Base-by-base conservation (phyloP, 2,113 vertebrate genomes). In the Elgaria multicarinata region DNA sequence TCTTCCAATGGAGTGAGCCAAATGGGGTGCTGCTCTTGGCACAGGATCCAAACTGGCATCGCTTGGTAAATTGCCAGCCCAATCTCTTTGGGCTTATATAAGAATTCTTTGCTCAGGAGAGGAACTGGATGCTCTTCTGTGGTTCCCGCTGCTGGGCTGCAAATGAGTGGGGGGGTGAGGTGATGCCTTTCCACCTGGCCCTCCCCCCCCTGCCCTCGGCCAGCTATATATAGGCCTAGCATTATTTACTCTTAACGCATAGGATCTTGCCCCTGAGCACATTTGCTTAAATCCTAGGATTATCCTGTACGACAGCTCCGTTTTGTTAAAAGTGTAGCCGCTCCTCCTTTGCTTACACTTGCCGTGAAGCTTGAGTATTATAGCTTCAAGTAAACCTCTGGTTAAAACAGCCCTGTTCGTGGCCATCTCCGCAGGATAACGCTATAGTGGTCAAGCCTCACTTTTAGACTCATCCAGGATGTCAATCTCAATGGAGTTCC, bases 211-310 rank as follows among this genome's bases (percentile, higher is more conserved):
- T 39, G 44, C 69, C 42, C 62, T 14, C 20, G 75, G 74, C 74
- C n/a, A 53, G 82, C 72, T 89, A 89, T 85, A 85, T 89, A 89
- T 89, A 89, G 88, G 82, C 50, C 82, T 55, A 39, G 82, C 62
- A 78, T 89, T 85, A 89, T 83, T 89, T 89, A 85, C 82, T 69
- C 82, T 85, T 69, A 85, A 82, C 74, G 69, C 82, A 69, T 53
- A 85, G 82, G 82, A 42, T 78, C 82, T 78, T 78, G 39, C 75
- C 82, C 82, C 72, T 78, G 82, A 85, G 82, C 82, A 69, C 82
- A 85, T 85, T 85, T 83, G 58, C 62, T 85, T 89, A 89, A 89
- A 89, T 42, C 88, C 36, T 84, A 78, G 88, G 82, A 84, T 89
- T 89, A 89, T 89, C 88, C 88, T 89, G 12, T 33, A 26, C 78